These are phyloP conservation scores for Pemphigus obesinymphae DNA, from an alignment of 1,140 invertebrate genomes.

Conservation along the genomic window DNA sequence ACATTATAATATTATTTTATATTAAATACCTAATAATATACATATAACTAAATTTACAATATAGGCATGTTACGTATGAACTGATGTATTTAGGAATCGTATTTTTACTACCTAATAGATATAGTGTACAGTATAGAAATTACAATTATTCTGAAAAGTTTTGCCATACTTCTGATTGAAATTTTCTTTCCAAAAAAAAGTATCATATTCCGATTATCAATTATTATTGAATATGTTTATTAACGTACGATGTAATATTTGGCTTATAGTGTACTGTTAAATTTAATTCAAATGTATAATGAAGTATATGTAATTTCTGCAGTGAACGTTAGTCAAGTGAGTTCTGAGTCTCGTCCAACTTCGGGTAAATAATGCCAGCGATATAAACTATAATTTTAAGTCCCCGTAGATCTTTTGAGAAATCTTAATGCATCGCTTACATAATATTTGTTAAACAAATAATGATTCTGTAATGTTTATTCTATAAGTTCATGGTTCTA, in stretches of 20 bases:
- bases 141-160: too few species aligned
- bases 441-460: background rate
- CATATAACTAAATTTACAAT: too few species aligned
- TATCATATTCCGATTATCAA: too few species aligned
- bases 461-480: background rate
- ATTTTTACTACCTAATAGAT: too few species aligned
- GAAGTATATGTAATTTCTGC: background rate
- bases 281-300: background rate
- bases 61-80: too few species aligned
- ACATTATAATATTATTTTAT: too few species aligned
- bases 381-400: background rate
- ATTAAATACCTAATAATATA: too few species aligned
- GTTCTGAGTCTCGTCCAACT: background rate
- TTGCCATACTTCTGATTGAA: too few species aligned
- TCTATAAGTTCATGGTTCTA: background rate
- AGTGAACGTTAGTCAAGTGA: background rate
- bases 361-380: background rate
- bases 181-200: too few species aligned
- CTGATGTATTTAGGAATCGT: too few species aligned
- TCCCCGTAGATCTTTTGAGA: background rate
- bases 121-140: too few species aligned
- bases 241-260: background rate
- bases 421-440: background rate
- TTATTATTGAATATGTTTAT: too few species aligned
- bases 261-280: background rate